A percentile compares a stretch with the other conserved stretches of the same genome.
phyloP scores from a whole-genome alignment of 1,140 invertebrate species.

The Habropoda laboriosa region DNA sequence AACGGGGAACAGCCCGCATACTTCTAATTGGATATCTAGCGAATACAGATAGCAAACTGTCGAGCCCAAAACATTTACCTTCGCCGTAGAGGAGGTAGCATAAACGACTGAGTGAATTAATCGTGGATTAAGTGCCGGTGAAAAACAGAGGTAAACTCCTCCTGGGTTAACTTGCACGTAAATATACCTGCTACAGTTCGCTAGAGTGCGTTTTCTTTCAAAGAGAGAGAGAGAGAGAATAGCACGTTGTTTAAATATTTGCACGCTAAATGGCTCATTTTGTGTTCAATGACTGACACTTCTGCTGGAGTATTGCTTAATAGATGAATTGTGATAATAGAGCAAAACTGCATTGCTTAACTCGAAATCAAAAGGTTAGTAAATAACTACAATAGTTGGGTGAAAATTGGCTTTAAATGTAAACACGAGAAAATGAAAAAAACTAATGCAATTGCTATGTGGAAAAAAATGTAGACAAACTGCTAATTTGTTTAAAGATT shows the following conservation, averaged over 20 bases:
- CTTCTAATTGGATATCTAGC: neutral
- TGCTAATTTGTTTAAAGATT: too few species aligned
- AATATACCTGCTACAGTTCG: slow-evolving; percentile 30
- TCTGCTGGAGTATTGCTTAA: neutral
- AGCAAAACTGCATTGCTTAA: neutral
- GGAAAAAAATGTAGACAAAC: too few species aligned
- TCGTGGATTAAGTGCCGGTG: slow-evolving; percentile 39
- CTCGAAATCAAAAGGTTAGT: too few species aligned
- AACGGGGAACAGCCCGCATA: too few species aligned
- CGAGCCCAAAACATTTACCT: slow-evolving; percentile 1
- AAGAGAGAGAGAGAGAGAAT: neutral
- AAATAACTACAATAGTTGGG: too few species aligned
- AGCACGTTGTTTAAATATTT: slow-evolving; percentile 53
- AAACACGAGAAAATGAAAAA: too few species aligned
- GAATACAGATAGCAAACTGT: neutral
- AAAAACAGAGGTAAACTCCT: slow-evolving; percentile 35
- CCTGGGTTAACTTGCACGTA: slow-evolving; percentile 26
- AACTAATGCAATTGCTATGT: too few species aligned
- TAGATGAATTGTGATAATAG: too few species aligned
- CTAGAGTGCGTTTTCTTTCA: slow-evolving; percentile 5
- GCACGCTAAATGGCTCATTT: slow-evolving; percentile 27
- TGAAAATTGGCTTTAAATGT: too few species aligned
- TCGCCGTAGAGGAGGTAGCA: neutral
- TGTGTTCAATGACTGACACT: slow-evolving; percentile 19
- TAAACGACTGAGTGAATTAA: slow-evolving; percentile 29